Conservation (phyloP, 2,797 vertebrate species). For the Podargus strigoides region DNA sequence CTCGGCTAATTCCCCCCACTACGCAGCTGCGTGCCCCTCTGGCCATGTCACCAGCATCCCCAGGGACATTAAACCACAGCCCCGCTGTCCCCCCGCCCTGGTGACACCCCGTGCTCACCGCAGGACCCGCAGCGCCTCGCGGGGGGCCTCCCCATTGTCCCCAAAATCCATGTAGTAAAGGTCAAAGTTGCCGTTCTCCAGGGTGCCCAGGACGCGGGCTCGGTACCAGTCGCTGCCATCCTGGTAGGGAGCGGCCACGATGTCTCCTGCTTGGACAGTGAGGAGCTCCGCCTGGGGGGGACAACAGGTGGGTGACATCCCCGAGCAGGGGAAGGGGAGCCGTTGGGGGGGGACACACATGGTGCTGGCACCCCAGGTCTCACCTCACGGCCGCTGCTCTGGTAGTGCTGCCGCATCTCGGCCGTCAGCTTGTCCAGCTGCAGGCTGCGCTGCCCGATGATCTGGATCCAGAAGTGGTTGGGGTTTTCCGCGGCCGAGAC, state of each 20-base stretch:
- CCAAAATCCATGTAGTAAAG: constrained; percentile 91
- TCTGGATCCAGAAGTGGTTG: constrained; percentile 92
- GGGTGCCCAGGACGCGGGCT: constrained; percentile 79
- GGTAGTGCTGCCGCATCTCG: constrained; percentile 87
- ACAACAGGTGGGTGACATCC: too few relatives aligned
- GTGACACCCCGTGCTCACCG: constrained; percentile 68
- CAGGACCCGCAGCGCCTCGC: constrained; percentile 76
- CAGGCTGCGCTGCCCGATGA: constrained; percentile 84
- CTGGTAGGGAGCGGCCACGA: constrained; percentile 83
- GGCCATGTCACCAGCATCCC: too few relatives aligned
- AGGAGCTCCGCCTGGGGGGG: constrained; percentile 29
- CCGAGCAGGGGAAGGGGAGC: fast-evolving
- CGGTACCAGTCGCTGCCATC: constrained; percentile 82
- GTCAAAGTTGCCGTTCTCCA: constrained; percentile 78
- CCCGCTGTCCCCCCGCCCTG: too few relatives aligned
- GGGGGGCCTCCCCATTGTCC: constrained; percentile 80
- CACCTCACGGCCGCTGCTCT: constrained; percentile 59
- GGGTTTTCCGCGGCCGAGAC: constrained; percentile 87
- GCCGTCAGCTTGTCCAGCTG: constrained; percentile 85
- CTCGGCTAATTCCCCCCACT: too few relatives aligned
- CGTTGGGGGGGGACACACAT: too few relatives aligned
- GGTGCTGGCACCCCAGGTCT: too few relatives aligned
- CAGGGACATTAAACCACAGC: too few relatives aligned
- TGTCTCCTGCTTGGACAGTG: constrained; percentile 78
- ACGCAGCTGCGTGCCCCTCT: too few relatives aligned